Evolutionary conservation across 2,797 vertebrate species (phyloP).

Genomic region (Crenichthys baileyi): DNA sequence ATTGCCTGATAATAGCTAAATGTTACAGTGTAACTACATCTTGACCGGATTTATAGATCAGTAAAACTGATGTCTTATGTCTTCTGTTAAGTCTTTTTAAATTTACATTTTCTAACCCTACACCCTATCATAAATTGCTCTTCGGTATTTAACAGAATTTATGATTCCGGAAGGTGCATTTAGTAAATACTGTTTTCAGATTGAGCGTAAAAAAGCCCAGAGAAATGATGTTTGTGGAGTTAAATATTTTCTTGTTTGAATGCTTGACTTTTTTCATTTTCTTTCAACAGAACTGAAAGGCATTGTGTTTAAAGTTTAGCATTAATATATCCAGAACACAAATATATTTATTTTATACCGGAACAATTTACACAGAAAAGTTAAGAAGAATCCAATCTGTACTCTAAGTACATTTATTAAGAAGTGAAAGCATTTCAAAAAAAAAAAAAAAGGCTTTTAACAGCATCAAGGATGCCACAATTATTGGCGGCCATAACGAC

Average conservation of each 20-base stretch:
- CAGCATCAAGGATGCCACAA: no score
- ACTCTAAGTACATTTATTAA: neutral
- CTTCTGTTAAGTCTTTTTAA: neutral
- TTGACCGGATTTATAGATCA: neutral
- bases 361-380: no score
- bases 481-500: no score
- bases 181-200: neutral
- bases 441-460: no score
- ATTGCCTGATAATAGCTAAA: neutral
- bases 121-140: neutral
- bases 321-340: neutral
- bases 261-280: neutral
- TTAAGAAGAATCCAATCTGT: neutral
- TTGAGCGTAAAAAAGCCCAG: neutral
- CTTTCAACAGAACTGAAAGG: neutral
- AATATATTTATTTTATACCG: no score
- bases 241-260: no score
- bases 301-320: neutral
- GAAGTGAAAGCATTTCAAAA: no score
- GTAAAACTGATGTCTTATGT: neutral
- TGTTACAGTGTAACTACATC: neutral
- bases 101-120: no score
- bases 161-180: no score
- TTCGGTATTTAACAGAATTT: neutral
- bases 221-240: neutral